Evolutionary conservation across 2,797 vertebrate genomes (phyloP).

Genomic region (Carapus acus): DNA sequence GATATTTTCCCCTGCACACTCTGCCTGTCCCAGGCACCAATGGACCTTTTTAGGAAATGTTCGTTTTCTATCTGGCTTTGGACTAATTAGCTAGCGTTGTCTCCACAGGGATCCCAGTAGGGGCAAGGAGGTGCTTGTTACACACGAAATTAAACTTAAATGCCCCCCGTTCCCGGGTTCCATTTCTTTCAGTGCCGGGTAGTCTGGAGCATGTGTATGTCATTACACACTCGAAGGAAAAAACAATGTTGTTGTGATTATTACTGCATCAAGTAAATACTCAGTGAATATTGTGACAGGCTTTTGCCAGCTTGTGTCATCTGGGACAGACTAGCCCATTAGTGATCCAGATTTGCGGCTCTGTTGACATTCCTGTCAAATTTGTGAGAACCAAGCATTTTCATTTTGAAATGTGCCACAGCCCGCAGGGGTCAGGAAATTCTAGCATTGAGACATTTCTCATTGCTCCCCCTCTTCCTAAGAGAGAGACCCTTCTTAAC

Average conservation of each 20-base stretch:
- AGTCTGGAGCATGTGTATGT: neutral
- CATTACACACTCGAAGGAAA: constrained; percentile 5
- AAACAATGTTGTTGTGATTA: constrained; percentile 12
- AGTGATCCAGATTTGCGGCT: constrained; percentile 28
- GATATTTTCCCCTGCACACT: constrained; percentile 36
- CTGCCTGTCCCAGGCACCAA: constrained; percentile 34
- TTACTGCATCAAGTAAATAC: constrained; percentile 7
- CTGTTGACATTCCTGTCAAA: constrained; percentile 11
- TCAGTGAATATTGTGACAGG: constrained; percentile 26
- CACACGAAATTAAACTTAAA: constrained; percentile 28
- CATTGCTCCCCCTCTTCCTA: neutral
- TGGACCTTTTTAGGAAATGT: constrained; percentile 75
- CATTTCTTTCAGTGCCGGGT: neutral
- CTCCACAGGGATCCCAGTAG: constrained; percentile 30
- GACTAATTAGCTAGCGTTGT: constrained; percentile 57
- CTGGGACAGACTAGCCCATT: constrained; percentile 16
- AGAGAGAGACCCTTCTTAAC: neutral
- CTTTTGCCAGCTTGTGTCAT: neutral
- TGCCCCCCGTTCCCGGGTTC: constrained; percentile 12
- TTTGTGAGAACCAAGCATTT: constrained; percentile 18
- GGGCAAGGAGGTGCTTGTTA: constrained; percentile 34
- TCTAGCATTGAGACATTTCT: constrained; percentile 2
- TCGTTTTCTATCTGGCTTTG: constrained; percentile 51
- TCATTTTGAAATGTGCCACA: constrained; percentile 15
- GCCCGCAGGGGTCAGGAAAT: constrained; percentile 6